Percentiles rank a stretch among this genome's conserved stretches.
phyloP scores from a whole-genome alignment of 2,888 invertebrate species.

The Eudasyphora cyanicolor region DNA sequence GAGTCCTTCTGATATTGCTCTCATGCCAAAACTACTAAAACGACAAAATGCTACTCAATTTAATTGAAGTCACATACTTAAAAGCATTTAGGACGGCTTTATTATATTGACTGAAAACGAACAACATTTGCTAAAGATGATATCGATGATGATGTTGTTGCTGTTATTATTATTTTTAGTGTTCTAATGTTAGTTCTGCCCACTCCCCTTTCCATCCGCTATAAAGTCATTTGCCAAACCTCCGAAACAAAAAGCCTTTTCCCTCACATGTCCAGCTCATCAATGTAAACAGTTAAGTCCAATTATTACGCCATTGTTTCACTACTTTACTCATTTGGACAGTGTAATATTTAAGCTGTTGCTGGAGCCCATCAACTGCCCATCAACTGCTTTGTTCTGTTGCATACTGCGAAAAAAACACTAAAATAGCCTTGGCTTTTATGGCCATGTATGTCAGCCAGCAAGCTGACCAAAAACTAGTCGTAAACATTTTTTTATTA shows the following conservation, averaged over 20 bases:
- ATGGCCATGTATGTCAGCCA: not conserved
- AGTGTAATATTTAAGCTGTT: not conserved
- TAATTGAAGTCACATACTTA: too few species aligned
- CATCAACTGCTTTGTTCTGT: too few species aligned
- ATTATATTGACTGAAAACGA: not conserved
- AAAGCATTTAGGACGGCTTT: not conserved
- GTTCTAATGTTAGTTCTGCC: not conserved
- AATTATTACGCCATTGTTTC: slow-evolving; percentile 16
- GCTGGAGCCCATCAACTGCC: not conserved
- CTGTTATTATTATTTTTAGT: too few species aligned
- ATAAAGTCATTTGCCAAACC: not conserved
- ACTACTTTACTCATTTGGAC: not conserved
- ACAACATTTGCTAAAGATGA: too few species aligned
- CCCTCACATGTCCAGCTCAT: not conserved
- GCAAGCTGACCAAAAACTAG: not conserved
- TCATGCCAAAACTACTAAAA: too few species aligned
- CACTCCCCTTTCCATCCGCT: not conserved
- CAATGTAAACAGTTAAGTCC: slow-evolving; percentile 9
- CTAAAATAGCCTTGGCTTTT: not conserved
- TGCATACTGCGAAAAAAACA: not conserved
- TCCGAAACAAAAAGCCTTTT: not conserved
- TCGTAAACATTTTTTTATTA: slow-evolving; percentile 25
- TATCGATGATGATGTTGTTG: not conserved
- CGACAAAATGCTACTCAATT: too few species aligned
- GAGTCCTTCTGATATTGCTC: too few species aligned